Percentiles rank a stretch among this genome's conserved stretches.
Evolutionary conservation across 2,113 vertebrate genomes (phyloP).

Genomic region (Excalfactoria chinensis): DNA sequence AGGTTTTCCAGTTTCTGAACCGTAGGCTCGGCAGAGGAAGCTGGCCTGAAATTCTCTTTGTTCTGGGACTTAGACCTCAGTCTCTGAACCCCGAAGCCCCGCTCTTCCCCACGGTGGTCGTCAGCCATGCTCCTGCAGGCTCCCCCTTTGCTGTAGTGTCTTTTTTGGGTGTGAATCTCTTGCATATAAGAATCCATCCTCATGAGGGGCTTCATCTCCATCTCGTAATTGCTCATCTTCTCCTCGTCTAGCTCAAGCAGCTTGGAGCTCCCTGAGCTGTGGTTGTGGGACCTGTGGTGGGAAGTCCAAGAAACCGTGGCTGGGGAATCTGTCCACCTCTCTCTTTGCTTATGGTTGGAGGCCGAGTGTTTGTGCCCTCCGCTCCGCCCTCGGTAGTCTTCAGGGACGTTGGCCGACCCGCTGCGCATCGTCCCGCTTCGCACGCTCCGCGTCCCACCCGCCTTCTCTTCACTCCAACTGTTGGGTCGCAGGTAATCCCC

Average conservation of each 20-base stretch:
- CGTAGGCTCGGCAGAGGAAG: constrained; percentile 85
- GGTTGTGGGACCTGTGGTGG: constrained; percentile 87
- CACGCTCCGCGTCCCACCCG: constrained; percentile 36
- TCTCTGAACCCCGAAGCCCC: constrained; percentile 87
- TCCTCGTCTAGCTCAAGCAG: constrained; percentile 90
- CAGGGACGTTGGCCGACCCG: constrained; percentile 77
- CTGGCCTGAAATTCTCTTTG: constrained; percentile 84
- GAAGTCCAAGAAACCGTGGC: constrained; percentile 87
- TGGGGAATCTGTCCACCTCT: constrained; percentile 88
- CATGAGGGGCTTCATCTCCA: constrained; percentile 93
- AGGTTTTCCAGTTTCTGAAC: constrained; percentile 97
- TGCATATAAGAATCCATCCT: constrained; percentile 81
- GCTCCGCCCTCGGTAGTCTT: constrained; percentile 87
- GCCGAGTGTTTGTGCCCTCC: constrained; percentile 85
- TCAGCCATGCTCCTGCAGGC: constrained; percentile 71
- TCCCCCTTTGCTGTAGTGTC: constrained; percentile 77
- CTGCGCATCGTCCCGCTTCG: constrained; percentile 77
- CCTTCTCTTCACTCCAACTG: constrained; percentile 89
- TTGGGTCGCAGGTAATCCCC: constrained; percentile 82
- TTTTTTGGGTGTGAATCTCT: constrained; percentile 79
- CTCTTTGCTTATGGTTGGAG: constrained; percentile 89
- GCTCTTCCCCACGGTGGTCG: constrained; percentile 77
- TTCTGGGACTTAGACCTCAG: constrained; percentile 86
- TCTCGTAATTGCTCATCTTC: constrained; percentile 89
- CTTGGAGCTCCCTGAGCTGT: constrained; percentile 86